Evolutionary conservation across 2,797 vertebrate genomes (phyloP).

Genomic region (Manis crassicaudata): DNA sequence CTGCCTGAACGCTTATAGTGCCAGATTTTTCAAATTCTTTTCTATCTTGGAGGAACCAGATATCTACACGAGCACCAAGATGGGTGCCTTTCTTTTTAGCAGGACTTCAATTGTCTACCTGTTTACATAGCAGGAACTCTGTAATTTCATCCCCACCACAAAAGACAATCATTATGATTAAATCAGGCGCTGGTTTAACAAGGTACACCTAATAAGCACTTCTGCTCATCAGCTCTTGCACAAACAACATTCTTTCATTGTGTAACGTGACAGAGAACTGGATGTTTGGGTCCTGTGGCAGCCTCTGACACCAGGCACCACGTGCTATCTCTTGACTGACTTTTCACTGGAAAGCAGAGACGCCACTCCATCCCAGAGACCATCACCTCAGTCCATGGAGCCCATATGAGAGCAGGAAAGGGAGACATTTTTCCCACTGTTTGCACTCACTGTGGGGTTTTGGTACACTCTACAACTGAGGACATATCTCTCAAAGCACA

Average conservation of each 20-base stretch:
- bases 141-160: slow-evolving; percentile 77
- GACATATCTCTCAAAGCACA: neutral
- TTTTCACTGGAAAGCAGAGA: slow-evolving; percentile 45
- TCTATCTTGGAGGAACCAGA: slow-evolving; percentile 31
- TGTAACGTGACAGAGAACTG: slow-evolving; percentile 35
- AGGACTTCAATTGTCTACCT: slow-evolving; percentile 72
- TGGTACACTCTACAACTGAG: neutral
- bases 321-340: neutral
- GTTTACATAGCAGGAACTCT: slow-evolving; percentile 69
- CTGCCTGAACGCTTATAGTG: neutral
- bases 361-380: neutral
- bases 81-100: slow-evolving; percentile 36
- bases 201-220: slow-evolving; percentile 74
- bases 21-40: slow-evolving; percentile 67
- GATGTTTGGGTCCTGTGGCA: neutral
- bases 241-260: slow-evolving; percentile 74
- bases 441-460: neutral
- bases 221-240: slow-evolving; percentile 56
- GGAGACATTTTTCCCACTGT: slow-evolving; percentile 46
- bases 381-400: neutral
- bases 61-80: slow-evolving; percentile 29
- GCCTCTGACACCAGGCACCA: neutral
- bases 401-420: neutral
- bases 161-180: slow-evolving; percentile 76
- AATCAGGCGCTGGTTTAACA: slow-evolving; percentile 63